Percentiles rank a stretch among this genome's conserved stretches.
phyloP scores from a whole-genome alignment of 1,140 invertebrate species.

The Ceratosolen solmsi region DNA sequence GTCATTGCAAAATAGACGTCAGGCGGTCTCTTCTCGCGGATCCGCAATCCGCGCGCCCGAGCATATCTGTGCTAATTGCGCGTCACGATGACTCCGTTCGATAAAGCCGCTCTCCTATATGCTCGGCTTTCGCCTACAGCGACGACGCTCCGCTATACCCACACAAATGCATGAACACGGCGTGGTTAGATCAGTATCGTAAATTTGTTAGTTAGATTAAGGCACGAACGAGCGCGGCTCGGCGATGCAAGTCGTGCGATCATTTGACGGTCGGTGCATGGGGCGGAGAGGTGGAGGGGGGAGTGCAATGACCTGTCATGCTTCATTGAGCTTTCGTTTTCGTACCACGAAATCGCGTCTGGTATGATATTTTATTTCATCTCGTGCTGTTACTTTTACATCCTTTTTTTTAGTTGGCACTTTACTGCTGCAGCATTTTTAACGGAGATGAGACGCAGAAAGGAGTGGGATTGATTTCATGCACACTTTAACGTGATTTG shows the following conservation, averaged over 20 bases:
- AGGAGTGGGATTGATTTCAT: no score
- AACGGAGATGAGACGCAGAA: no score
- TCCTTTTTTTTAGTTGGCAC: neutral
- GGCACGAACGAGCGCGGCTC: neutral
- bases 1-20: neutral
- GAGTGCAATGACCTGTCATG: constrained; percentile 29
- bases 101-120: constrained; percentile 2
- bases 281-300: no score
- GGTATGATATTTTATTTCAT: neutral
- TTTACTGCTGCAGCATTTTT: no score
- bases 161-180: no score
- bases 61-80: constrained; percentile 30
- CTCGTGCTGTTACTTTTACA: no score
- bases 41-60: neutral
- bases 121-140: neutral
- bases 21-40: neutral
- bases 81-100: constrained; percentile 31
- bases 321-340: constrained; percentile 24
- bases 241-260: neutral
- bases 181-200: constrained; percentile 16
- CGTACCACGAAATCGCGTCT: neutral
- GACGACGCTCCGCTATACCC: neutral
- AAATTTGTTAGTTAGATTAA: constrained; percentile 40
- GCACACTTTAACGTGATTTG: no score
- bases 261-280: neutral